phyloP scores from a whole-genome alignment of 2,113 vertebrate species.

The Pundamilia nyererei region DNA sequence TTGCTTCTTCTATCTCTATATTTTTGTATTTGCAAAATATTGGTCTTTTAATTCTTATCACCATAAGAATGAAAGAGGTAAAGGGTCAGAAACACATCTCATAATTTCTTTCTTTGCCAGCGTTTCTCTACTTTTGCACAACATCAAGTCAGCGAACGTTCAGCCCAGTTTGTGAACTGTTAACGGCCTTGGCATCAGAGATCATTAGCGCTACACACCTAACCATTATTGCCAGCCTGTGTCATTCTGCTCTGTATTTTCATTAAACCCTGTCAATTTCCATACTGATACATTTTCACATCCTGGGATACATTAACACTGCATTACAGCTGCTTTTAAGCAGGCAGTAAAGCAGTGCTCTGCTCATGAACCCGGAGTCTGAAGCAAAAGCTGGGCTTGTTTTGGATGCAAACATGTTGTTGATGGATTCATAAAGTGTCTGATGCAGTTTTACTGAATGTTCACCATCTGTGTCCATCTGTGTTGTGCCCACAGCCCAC shows the following conservation, averaged over 20 bases:
- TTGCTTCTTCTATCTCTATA: not conserved
- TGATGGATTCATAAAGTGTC: constrained; percentile 60
- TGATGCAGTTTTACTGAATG: constrained; percentile 28
- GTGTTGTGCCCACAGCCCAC: constrained; percentile 34
- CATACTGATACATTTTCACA: constrained; percentile 47
- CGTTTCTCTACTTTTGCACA: not conserved
- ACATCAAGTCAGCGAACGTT: not conserved
- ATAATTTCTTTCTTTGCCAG: not conserved
- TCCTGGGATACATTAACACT: constrained; percentile 57
- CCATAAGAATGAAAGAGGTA: not conserved
- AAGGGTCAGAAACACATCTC: not conserved
- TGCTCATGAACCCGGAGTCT: constrained; percentile 37
- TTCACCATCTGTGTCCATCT: constrained; percentile 44
- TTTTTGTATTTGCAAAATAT: not conserved
- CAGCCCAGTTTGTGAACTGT: not conserved
- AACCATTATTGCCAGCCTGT: constrained; percentile 9
- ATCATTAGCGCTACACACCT: not conserved
- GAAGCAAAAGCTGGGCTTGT: constrained; percentile 46
- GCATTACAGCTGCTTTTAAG: constrained; percentile 34
- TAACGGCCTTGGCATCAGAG: constrained; percentile 25
- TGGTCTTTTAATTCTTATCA: not conserved
- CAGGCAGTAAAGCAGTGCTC: constrained; percentile 27
- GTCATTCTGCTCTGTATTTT: constrained; percentile 41
- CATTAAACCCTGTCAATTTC: constrained; percentile 55
- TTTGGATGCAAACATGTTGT: constrained; percentile 40